A percentile compares a stretch with the other conserved stretches of the same genome.
Conservation (phyloP, 2,113 vertebrate genomes). For the Rhombomys opimus region DNA sequence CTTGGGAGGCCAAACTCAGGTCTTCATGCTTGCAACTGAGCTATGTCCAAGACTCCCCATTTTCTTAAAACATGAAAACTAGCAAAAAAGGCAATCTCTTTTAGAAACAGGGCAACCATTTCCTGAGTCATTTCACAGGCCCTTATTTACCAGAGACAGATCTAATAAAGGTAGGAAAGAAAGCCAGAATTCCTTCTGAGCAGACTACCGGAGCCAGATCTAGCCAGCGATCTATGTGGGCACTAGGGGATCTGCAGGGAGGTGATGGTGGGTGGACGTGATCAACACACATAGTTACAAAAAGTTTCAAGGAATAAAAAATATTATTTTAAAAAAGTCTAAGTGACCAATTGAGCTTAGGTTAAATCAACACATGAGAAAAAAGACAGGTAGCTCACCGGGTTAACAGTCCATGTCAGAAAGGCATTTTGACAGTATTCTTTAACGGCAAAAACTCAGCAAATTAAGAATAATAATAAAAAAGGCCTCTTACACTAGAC, state of each 20-base stretch:
- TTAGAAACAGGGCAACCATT: neutral
- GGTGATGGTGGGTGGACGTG: neutral
- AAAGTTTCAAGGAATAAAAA: neutral
- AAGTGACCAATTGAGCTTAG: neutral
- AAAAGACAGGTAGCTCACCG: neutral
- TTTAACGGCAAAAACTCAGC: neutral
- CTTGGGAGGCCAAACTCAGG: neutral
- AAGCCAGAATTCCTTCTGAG: neutral
- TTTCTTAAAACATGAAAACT: neutral
- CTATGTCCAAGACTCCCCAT: neutral
- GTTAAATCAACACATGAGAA: too few relatives aligned
- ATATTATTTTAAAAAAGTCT: neutral
- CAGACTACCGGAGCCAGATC: neutral
- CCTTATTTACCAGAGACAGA: neutral
- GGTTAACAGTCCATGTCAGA: neutral
- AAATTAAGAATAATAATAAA: neutral
- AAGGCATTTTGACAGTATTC: neutral
- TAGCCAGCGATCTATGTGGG: neutral
- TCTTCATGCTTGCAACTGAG: neutral
- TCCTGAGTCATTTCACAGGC: neutral
- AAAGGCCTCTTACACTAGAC: neutral
- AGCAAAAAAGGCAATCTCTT: neutral
- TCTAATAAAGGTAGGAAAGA: neutral
- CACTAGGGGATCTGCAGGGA: neutral
- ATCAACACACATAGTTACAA: neutral